A percentile compares a stretch with the other conserved stretches of the same genome.
phyloP scores from a whole-genome alignment of 2,888 invertebrate species.

The Podabrus alpinus region DNA sequence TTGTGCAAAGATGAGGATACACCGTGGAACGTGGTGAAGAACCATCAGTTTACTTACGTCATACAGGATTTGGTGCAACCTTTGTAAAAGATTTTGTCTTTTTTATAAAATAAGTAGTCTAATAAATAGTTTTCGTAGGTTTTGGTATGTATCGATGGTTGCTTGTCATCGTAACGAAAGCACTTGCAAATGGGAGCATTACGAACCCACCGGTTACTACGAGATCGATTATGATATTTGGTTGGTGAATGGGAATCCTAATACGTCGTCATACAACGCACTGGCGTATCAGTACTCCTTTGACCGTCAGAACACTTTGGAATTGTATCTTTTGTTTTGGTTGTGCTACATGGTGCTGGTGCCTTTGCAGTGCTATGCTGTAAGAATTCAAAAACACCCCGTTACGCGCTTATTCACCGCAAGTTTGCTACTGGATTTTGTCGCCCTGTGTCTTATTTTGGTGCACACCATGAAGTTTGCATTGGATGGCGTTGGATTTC shows the following conservation, averaged over 20 bases:
- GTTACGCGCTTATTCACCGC: slow-evolving; percentile 89
- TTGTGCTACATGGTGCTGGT: slow-evolving; percentile 80
- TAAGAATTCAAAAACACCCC: slow-evolving; percentile 85
- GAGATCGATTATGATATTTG: slow-evolving; percentile 86
- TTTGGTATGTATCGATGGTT: slow-evolving; percentile 95
- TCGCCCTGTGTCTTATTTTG: slow-evolving; percentile 85
- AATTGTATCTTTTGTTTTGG: slow-evolving; percentile 87
- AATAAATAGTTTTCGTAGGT: slow-evolving; percentile 56
- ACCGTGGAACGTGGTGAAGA: slow-evolving; percentile 81
- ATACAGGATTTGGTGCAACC: slow-evolving; percentile 89
- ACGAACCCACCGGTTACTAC: slow-evolving; percentile 56
- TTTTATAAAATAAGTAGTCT: not conserved
- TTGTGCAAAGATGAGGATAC: slow-evolving; percentile 88
- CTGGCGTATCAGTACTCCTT: slow-evolving; percentile 95
- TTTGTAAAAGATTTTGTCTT: slow-evolving; percentile 61
- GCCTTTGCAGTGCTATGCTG: slow-evolving; percentile 90
- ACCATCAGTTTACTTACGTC: slow-evolving; percentile 92
- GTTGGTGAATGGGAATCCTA: slow-evolving; percentile 96
- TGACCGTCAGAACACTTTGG: slow-evolving; percentile 90
- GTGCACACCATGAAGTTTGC: slow-evolving; percentile 89
- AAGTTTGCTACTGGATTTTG: slow-evolving; percentile 82
- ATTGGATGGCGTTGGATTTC: slow-evolving; percentile 86
- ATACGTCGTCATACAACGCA: slow-evolving; percentile 82
- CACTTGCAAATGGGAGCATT: slow-evolving; percentile 85
- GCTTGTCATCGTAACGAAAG: slow-evolving; percentile 84